These are phyloP conservation scores for Homalodisca vitripennis DNA, from an alignment of 1,140 invertebrate genomes.

Conservation along the genomic window DNA sequence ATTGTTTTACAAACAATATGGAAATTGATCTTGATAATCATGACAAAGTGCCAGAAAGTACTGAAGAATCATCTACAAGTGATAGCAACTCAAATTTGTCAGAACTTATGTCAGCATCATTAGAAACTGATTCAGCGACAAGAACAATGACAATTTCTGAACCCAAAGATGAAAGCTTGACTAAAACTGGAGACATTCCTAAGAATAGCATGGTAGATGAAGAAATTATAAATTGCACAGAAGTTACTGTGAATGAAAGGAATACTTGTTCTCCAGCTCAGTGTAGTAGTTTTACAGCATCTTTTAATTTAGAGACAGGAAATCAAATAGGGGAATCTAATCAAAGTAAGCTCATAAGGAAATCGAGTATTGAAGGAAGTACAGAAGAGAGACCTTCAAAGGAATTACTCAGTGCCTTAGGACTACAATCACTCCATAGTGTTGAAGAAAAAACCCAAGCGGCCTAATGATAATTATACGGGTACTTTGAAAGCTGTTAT, in stretches of 20 bases:
- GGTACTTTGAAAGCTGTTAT: slow-evolving; percentile 78
- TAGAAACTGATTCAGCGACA: not conserved
- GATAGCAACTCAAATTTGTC: slow-evolving; percentile 22
- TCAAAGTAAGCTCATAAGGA: too few relatives aligned
- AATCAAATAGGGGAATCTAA: too few relatives aligned
- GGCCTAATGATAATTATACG: slow-evolving; percentile 55
- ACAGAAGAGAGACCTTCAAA: slow-evolving; percentile 59
- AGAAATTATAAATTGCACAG: not conserved
- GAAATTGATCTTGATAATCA: not conserved
- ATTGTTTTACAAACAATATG: not conserved
- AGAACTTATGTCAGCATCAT: not conserved
- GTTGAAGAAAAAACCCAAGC: slow-evolving; percentile 37
- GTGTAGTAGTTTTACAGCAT: not conserved
- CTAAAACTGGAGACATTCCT: not conserved
- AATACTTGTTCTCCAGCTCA: not conserved
- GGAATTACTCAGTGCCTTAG: slow-evolving; percentile 62
- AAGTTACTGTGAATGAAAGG: too few relatives aligned
- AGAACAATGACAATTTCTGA: not conserved
- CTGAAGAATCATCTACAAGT: slow-evolving; percentile 25
- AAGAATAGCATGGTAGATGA: not conserved
- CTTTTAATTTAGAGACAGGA: too few relatives aligned
- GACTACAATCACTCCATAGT: slow-evolving; percentile 42
- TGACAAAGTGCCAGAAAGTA: not conserved
- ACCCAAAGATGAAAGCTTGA: not conserved
- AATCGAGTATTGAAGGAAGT: slow-evolving; percentile 48